These are phyloP conservation scores for Operophtera brumata DNA, from an alignment of 2,888 invertebrate genomes.

Conservation along the genomic window DNA sequence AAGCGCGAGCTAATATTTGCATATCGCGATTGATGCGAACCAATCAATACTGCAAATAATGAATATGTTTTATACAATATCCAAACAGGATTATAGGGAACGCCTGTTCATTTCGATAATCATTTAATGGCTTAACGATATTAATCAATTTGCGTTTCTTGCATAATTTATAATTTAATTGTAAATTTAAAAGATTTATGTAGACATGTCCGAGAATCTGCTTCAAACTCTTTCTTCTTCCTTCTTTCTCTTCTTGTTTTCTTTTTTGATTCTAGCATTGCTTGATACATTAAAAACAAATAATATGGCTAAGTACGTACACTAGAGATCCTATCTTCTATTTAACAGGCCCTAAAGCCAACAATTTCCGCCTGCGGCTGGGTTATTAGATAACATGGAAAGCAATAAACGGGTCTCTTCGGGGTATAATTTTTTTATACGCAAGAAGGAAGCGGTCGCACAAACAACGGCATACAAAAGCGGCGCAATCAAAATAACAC, in stretches of 20 bases:
- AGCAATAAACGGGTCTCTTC: conserved; percentile 53
- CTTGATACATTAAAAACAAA: not conserved
- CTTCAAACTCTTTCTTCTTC: no score
- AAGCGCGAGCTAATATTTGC: conserved; percentile 73
- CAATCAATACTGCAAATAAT: conserved; percentile 80
- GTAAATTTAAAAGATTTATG: not conserved
- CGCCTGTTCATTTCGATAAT: conserved; percentile 45
- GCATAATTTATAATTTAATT: not conserved
- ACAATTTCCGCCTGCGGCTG: conserved; percentile 26
- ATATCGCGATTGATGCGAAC: conserved; percentile 77
- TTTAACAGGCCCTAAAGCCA: conserved; percentile 10
- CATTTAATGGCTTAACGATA: conserved; percentile 11
- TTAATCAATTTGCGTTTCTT: conserved; percentile 11
- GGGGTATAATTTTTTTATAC: conserved; percentile 60
- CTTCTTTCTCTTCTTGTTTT: no score
- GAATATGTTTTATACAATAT: conserved; percentile 70
- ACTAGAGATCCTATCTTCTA: not conserved
- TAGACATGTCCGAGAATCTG: not conserved
- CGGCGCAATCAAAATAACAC: conserved; percentile 76
- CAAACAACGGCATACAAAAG: conserved; percentile 67
- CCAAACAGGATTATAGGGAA: conserved; percentile 59
- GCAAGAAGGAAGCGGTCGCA: conserved; percentile 55
- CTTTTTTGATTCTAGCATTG: no score
- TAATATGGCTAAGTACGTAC: not conserved
- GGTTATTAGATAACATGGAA: conserved; percentile 49